Evolutionary conservation across 2,113 vertebrate species (phyloP).

Genomic region (Notothenia rossii): DNA sequence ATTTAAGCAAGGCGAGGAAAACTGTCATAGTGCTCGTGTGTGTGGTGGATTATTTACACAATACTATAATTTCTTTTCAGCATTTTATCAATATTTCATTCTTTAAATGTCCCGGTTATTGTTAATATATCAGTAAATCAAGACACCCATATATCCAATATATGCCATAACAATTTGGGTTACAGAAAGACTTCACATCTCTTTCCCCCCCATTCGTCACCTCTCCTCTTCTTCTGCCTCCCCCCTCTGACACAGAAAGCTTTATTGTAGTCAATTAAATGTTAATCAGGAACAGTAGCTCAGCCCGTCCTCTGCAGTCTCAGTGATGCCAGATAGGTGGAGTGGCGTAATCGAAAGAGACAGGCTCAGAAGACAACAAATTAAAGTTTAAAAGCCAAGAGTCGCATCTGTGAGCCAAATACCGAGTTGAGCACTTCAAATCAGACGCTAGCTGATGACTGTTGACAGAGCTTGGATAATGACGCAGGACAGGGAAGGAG

Average conservation of each 20-base stretch:
- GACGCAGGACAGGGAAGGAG: not conserved
- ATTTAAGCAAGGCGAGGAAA: too few relatives aligned
- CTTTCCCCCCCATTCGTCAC: slow-evolving; percentile 26
- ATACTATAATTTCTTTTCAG: too few relatives aligned
- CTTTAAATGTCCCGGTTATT: too few relatives aligned
- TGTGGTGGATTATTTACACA: too few relatives aligned
- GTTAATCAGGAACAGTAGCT: slow-evolving; percentile 80
- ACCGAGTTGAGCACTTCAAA: slow-evolving; percentile 53
- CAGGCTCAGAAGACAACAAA: slow-evolving; percentile 79
- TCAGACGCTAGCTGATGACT: slow-evolving; percentile 24
- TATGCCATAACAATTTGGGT: not conserved
- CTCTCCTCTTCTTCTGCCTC: slow-evolving; percentile 11
- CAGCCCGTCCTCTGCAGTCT: slow-evolving; percentile 50
- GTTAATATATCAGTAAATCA: too few relatives aligned
- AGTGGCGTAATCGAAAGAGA: slow-evolving; percentile 78
- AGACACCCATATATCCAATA: not conserved
- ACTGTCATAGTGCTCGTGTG: too few relatives aligned
- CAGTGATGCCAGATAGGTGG: slow-evolving; percentile 48
- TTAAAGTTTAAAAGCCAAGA: slow-evolving; percentile 81
- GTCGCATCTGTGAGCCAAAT: slow-evolving; percentile 43
- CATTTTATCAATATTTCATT: too few relatives aligned
- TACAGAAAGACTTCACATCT: slow-evolving; percentile 22
- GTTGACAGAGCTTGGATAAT: slow-evolving; percentile 17
- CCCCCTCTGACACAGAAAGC: slow-evolving; percentile 67
- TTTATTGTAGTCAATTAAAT: slow-evolving; percentile 82